Evolutionary conservation across 2,113 vertebrate genomes (phyloP), one percentile per base, ranked within the genome.

Genomic region (Datnioides undecimradiatus): DNA sequence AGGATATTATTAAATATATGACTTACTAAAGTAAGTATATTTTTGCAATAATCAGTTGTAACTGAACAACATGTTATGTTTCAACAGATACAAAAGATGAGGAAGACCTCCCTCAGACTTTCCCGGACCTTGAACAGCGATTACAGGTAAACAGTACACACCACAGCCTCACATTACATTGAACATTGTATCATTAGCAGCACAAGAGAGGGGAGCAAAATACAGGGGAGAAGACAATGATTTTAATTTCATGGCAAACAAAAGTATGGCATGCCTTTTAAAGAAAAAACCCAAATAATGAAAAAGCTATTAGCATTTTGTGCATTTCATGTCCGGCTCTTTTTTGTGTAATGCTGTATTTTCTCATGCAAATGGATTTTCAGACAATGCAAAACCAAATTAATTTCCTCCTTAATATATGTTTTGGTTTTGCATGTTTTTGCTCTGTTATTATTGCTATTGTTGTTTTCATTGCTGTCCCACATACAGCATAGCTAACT

Each of bases 121-220:
- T 90, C 48, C 91, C 92, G 1, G 93, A 93, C 29, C 90, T 94
- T 68, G 93, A 94, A 52, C 91, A 91, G 46, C 87, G 90, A 79
- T 74, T 94, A 71, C 91, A 93, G 92, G 92, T 94, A 86, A 3
- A 49, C 51, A 23, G 4, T 25, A 6, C 21, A 49, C 6, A 29
- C 3, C 17, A 17, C n/a, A 46, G 16, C 17, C 33, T 33, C 16
- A 34, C 57, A 55, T 52, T 19, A 34, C 27, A 43, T 10, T 49
- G 14, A 73, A 63, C 40, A 51, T 14, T 45, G 25, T 43, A 12
- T 58, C 10, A 8, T 40, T 48, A 58, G 51, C 19, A 34, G 25
- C 65, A 33, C 14, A 21, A 46, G 31, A 29, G 65, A 12, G 17
- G 29, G 48, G 8, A 72, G 27, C 31, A 36, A n/a, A 25, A 27